phyloP scores from a whole-genome alignment of 2,113 vertebrate genomes.

The Trogon melanurus region DNA sequence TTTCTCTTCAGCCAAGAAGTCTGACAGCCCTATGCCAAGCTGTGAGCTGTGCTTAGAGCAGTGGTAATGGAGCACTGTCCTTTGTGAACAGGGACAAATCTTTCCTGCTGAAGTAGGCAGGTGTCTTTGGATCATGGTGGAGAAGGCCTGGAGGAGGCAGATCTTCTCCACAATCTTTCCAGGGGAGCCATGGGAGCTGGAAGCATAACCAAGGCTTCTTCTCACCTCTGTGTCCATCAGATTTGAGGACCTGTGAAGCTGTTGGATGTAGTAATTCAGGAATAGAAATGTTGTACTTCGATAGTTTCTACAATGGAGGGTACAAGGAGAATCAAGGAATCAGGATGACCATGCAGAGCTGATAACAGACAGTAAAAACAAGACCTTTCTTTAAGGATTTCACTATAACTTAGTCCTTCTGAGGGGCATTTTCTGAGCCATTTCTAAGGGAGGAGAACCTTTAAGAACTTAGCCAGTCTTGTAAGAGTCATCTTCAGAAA shows the following conservation, averaged over 20 bases:
- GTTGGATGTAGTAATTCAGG: not conserved
- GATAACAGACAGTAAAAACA: not conserved
- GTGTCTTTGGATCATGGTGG: not conserved
- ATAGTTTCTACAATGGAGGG: not conserved
- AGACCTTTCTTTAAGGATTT: not conserved
- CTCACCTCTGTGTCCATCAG: not conserved
- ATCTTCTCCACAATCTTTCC: not conserved
- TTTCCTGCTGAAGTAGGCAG: not conserved
- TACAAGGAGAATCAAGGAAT: not conserved
- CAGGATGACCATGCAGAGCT: not conserved
- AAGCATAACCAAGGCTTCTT: not conserved
- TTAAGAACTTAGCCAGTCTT: not conserved
- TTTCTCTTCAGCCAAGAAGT: not conserved
- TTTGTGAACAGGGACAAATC: not conserved
- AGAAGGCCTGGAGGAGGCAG: not conserved
- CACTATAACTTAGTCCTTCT: not conserved
- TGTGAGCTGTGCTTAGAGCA: not conserved
- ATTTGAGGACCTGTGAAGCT: not conserved
- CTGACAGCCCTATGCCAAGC: not conserved
- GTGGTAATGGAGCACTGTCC: not conserved
- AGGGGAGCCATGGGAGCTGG: not conserved
- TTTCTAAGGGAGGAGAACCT: not conserved
- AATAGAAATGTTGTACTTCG: not conserved
- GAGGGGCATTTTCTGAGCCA: not conserved
- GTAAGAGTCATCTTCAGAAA: not conserved